These are phyloP conservation scores for Scarus forsteni DNA, from an alignment of 2,797 vertebrate genomes.

Conservation along the genomic window DNA sequence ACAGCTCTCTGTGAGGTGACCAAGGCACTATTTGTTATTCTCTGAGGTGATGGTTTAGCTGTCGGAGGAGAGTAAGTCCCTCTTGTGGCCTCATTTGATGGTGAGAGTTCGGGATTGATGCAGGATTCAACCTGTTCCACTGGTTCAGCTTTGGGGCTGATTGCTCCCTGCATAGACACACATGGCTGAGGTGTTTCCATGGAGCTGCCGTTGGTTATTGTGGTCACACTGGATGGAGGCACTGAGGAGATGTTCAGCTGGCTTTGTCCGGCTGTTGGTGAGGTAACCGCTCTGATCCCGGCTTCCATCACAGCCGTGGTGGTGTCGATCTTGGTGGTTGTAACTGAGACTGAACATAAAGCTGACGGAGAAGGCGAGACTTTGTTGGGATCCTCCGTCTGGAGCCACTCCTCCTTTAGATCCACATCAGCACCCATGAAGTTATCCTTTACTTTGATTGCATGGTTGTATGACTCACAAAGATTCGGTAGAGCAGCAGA, in stretches of 20 bases:
- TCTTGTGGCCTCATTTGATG: slow-evolving; percentile 27
- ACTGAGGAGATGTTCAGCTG: slow-evolving; percentile 65
- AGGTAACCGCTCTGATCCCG: slow-evolving; percentile 54
- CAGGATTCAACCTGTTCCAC: slow-evolving; percentile 43
- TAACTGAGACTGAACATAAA: slow-evolving; percentile 41
- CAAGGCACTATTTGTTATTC: slow-evolving; percentile 67
- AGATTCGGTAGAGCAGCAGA: slow-evolving; percentile 50
- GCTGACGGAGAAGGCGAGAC: slow-evolving; percentile 53
- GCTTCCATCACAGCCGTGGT: slow-evolving; percentile 33
- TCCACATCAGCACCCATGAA: slow-evolving; percentile 17
- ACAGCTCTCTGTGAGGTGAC: slow-evolving; percentile 44
- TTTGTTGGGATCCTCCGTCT: slow-evolving; percentile 61
- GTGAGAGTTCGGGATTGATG: slow-evolving; percentile 55
- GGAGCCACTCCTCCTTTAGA: slow-evolving; percentile 67
- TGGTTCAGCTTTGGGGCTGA: slow-evolving; percentile 49
- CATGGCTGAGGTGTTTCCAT: slow-evolving; percentile 55
- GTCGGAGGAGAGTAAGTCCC: slow-evolving; percentile 26
- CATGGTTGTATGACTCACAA: slow-evolving; percentile 34
- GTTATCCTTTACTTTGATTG: slow-evolving; percentile 5
- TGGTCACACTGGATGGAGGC: slow-evolving; percentile 67
- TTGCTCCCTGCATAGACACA: slow-evolving; percentile 61
- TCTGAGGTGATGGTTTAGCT: slow-evolving; percentile 42
- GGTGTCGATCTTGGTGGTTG: slow-evolving; percentile 26
- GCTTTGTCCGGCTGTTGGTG: slow-evolving; percentile 49
- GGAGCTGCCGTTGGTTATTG: slow-evolving; percentile 64